Base-by-base conservation (phyloP, 2,888 invertebrate genomes). In the Amiota minor region DNA sequence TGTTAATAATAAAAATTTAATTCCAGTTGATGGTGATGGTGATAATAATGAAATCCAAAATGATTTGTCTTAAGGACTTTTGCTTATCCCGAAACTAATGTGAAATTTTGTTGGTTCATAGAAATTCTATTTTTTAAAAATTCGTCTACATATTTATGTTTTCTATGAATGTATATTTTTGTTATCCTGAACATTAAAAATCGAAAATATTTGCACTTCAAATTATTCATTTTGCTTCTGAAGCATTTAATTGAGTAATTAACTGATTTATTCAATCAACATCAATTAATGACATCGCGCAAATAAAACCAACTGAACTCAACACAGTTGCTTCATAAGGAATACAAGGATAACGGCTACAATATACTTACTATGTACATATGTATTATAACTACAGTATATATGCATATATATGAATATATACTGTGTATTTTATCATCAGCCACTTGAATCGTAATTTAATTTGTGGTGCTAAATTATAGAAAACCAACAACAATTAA, bases 191-290 rank as follows among this genome's bases (percentile, higher is more conserved):
- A 35, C 6, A 35, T 35, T 35, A 35, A 35, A 35, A 35, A 35
- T 8, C 2, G 6, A 6, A 35, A 35, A 35, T 35, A 8, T 35
- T 35, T 35, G 35, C 35, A 35, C 35, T 35, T 35, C 35, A 35
- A 35, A 35, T 35, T 35, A 35, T 35, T 35, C 35, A 35, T 35
- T 35, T 35, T 35, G 35, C 35, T 35, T 35, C 35, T 35, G 35
- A 35, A 35, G n/a, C 56, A 56, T 56, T 56, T 56, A 56, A 14
- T 18, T 56, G 56, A 10, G 59, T 62, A 62, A 35, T 65, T 65
- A 65, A 65, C 49, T 65, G 65, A 47, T 65, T 67, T 50, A 67
- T 67, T 67, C 23, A 67, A 67, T 67, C 49, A 67, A 50, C 49
- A 20, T 50, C 18, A 67, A 67, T 67, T 67, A 67, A 67, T 50